Evolutionary conservation across 2,113 vertebrate species (phyloP).

Genomic region (Entomyzon cyanotis): DNA sequence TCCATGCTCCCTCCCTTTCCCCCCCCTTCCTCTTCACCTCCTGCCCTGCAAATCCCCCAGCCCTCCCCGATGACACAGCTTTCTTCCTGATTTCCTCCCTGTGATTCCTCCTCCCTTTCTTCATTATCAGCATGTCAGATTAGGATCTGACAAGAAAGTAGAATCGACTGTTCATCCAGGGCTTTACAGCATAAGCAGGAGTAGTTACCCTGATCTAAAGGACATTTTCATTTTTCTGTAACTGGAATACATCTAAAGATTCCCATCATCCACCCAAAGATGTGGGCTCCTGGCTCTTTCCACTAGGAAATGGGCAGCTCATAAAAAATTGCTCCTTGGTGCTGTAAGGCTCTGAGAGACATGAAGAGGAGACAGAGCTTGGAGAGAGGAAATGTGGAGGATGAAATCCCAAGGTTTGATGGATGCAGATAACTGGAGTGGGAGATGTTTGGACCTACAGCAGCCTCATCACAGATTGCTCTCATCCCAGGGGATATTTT

Average conservation of each 20-base stretch:
- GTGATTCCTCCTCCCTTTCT: slow-evolving; percentile 36
- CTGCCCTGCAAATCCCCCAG: background rate
- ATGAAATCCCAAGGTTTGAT: background rate
- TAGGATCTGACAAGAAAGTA: slow-evolving; percentile 67
- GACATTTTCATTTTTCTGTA: slow-evolving; percentile 63
- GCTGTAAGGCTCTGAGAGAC: background rate
- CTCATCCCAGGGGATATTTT: background rate
- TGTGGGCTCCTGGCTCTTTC: background rate
- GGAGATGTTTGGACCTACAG: background rate
- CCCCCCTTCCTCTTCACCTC: background rate
- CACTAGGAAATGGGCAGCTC: background rate
- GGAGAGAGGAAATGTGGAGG: background rate
- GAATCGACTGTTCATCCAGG: slow-evolving; percentile 30
- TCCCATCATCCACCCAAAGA: background rate
- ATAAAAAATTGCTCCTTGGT: background rate
- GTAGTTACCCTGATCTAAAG: slow-evolving; percentile 65
- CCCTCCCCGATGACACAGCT: background rate
- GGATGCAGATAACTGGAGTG: background rate
- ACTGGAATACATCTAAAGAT: slow-evolving; percentile 3
- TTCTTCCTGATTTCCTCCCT: slow-evolving; percentile 4
- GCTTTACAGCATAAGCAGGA: slow-evolving; percentile 62
- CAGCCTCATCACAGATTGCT: rapidly evolving
- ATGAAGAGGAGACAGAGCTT: background rate
- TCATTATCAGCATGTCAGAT: slow-evolving; percentile 70
- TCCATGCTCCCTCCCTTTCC: background rate